Evolutionary conservation across 2,113 vertebrate genomes (phyloP), one percentile per base, ranked within the genome.

Genomic region (Istiophorus platypterus): DNA sequence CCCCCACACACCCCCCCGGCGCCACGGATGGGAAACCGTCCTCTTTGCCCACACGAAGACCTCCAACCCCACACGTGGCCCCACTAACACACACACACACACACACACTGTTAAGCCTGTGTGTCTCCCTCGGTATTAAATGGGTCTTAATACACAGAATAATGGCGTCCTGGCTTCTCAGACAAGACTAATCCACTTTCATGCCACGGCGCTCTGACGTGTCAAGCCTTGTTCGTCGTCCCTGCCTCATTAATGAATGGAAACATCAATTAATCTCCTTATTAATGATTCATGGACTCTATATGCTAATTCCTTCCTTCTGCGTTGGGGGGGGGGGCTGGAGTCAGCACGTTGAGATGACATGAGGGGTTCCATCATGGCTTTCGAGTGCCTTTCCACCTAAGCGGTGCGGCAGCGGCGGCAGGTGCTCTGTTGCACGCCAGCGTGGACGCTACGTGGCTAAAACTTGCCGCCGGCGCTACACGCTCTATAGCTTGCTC

Each of bases 131-230:
- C 71, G 59, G 81, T 68, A 84, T 89, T 92, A 84, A 86, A 88
- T 37, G 24, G 76, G 85, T 86, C 82, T 89, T 90, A 88, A 84
- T 81, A 77, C 76, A 73, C 77, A 75, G 74, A 89, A 91, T 91
- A 91, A 90, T 81, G 76, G 80, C 84, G 67, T 91, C 90, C 88
- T 78, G 86, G 84, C 82, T 88, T 83, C 93, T 92, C 80, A 92
- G 75, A 94, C 92, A 89, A 89, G 73, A 80, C 91, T 94, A 95
- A 95, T 94, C 93, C 92, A 92, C 91, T 95, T 94, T 95, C 93
- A 95, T 82, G 89, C 88, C 81, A 75, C 37, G 39, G 83, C 86
- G 82, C 88, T 87, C 88, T 88, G 88, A 91, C 72, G 90, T 89
- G 85, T 89, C 72, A 80, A 72, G 88, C 87, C 92, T 86, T 82